phyloP scores from a whole-genome alignment of 1,140 invertebrate genomes.

The Brachystomella parvula region DNA sequence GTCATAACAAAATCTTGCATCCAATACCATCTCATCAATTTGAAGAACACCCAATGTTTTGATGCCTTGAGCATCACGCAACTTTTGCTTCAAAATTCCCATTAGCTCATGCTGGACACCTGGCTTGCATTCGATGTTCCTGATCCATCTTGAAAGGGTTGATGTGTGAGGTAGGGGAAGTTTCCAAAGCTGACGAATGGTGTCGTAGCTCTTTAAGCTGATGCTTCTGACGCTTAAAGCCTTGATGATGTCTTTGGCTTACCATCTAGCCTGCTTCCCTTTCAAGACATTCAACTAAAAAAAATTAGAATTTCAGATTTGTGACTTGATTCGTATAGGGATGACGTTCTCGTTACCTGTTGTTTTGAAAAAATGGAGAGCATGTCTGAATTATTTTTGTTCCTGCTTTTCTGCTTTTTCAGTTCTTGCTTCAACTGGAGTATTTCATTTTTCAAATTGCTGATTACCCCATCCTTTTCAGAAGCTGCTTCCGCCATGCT shows the following conservation, averaged over 20 bases:
- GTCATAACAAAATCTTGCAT: slow-evolving; percentile 6
- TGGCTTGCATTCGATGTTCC: background rate
- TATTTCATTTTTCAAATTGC: too few relatives aligned
- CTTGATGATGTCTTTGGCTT: slow-evolving; percentile 9
- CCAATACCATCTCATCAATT: slow-evolving; percentile 24
- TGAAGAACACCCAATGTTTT: background rate
- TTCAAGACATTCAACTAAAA: too few relatives aligned
- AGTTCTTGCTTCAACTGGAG: too few relatives aligned
- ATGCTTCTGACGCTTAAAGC: slow-evolving; percentile 10
- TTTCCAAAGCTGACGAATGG: background rate
- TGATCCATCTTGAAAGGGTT: slow-evolving; percentile 8
- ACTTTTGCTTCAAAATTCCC: slow-evolving; percentile 1
- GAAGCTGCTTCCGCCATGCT: too few relatives aligned
- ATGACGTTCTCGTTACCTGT: too few relatives aligned
- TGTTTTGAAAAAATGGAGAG: too few relatives aligned
- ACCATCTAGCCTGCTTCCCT: background rate
- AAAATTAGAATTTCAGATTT: too few relatives aligned
- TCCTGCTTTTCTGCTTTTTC: too few relatives aligned
- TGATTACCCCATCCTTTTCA: too few relatives aligned
- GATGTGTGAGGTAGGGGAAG: background rate
- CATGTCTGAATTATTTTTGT: too few relatives aligned
- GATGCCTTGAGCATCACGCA: background rate
- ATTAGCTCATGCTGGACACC: slow-evolving; percentile 13
- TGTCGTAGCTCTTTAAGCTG: slow-evolving; percentile 12
- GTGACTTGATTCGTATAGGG: too few relatives aligned